A percentile compares a stretch with the other conserved stretches of the same genome.
phyloP scores from a whole-genome alignment of 2,113 vertebrate genomes.

The Tonatia bakeri region DNA sequence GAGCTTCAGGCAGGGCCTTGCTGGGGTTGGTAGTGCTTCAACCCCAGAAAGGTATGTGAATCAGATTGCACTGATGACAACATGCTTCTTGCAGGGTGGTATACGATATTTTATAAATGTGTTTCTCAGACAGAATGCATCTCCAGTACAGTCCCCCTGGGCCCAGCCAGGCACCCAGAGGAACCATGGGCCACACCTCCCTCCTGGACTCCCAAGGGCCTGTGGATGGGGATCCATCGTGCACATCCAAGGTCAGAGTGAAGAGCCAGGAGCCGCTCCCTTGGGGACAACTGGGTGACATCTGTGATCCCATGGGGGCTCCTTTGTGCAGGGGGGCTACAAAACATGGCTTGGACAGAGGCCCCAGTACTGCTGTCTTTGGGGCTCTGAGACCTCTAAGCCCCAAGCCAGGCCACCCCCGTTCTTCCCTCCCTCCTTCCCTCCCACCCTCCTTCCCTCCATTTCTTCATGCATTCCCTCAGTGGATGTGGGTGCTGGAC shows the following conservation, averaged over 20 bases:
- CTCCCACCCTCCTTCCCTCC: background rate
- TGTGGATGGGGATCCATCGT: fast-evolving
- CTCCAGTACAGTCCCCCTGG: too few relatives aligned
- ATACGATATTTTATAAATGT: background rate
- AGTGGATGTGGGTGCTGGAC: fast-evolving
- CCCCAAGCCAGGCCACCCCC: fast-evolving
- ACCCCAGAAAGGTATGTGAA: fast-evolving
- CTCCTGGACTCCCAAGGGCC: background rate
- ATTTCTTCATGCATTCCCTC: background rate
- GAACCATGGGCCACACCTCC: fast-evolving
- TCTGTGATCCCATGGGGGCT: fast-evolving
- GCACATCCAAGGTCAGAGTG: background rate
- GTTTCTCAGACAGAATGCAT: background rate
- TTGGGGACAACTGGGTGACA: fast-evolving
- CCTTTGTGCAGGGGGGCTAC: fast-evolving
- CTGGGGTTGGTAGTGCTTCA: fast-evolving
- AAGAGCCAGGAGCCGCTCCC: fast-evolving
- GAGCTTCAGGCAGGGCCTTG: background rate
- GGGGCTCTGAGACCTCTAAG: background rate
- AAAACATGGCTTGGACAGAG: background rate
- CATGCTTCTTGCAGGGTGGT: fast-evolving
- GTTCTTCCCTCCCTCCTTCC: fast-evolving
- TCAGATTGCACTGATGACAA: background rate
- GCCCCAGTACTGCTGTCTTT: fast-evolving
- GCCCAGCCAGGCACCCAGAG: background rate